phyloP scores from a whole-genome alignment of 2,113 vertebrate genomes.

The Protobothrops mucrosquamatus region DNA sequence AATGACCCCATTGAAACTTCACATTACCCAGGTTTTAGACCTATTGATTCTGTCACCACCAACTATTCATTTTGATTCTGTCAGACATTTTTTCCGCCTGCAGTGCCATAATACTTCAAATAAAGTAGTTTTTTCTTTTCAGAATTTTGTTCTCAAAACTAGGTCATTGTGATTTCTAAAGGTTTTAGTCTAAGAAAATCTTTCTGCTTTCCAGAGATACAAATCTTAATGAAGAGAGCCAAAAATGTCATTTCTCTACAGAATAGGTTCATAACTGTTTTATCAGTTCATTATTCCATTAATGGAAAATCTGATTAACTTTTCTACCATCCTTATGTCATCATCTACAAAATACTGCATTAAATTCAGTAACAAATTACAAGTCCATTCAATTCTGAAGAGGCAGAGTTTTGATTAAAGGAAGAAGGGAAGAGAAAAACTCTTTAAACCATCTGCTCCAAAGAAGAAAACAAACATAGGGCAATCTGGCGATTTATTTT shows the following conservation, averaged over 20 bases:
- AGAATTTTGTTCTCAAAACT: conserved; percentile 58
- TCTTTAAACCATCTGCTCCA: neutral
- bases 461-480: neutral
- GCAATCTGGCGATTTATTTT: neutral
- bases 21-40: conserved; percentile 7
- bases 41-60: conserved; percentile 19
- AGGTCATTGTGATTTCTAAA: conserved; percentile 55
- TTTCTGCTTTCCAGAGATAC: conserved; percentile 66
- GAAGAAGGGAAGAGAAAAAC: neutral
- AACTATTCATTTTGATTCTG: conserved; percentile 45
- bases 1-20: neutral
- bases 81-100: conserved; percentile 18
- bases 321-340: conserved; percentile 65
- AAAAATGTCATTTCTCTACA: conserved; percentile 67
- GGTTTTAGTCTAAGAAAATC: conserved; percentile 62
- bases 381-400: conserved; percentile 36
- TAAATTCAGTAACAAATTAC: conserved; percentile 59
- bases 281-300: conserved; percentile 76
- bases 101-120: conserved; percentile 50
- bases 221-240: conserved; percentile 72
- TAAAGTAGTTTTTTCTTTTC: conserved; percentile 56
- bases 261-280: conserved; percentile 72
- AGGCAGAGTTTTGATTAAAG: neutral
- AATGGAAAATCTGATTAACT: conserved; percentile 72
- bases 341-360: conserved; percentile 52